These are phyloP conservation scores for Sylvilagus bachmani DNA, from an alignment of 2,113 vertebrate genomes.

Conservation along the genomic window DNA sequence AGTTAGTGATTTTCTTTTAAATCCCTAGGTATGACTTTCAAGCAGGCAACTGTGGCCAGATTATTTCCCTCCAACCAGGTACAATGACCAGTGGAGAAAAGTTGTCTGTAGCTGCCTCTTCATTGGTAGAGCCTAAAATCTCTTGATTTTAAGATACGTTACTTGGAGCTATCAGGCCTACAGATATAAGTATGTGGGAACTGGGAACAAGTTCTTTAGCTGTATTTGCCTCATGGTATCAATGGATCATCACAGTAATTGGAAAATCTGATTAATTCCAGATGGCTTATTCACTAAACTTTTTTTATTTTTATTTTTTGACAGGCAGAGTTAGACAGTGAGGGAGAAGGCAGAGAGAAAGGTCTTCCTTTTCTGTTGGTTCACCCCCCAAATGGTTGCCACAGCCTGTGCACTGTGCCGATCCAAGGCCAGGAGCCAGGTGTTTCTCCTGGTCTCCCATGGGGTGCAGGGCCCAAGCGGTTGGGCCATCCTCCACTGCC, in stretches of 20 bases:
- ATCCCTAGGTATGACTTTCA: not conserved
- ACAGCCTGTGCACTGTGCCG: too few relatives aligned
- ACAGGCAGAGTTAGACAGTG: too few relatives aligned
- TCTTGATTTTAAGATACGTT: conserved; percentile 6
- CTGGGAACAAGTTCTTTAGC: not conserved
- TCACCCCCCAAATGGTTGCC: too few relatives aligned
- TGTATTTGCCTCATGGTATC: not conserved
- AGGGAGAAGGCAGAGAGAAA: too few relatives aligned
- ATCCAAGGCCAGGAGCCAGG: too few relatives aligned
- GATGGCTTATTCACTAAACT: conserved; percentile 38
- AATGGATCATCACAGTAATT: conserved; percentile 45
- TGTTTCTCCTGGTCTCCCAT: too few relatives aligned
- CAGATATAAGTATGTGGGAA: too few relatives aligned
- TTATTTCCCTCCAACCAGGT: not conserved
- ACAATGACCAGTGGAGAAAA: not conserved
- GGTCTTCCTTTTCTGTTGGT: too few relatives aligned
- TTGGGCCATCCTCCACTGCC: too few relatives aligned
- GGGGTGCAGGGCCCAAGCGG: too few relatives aligned
- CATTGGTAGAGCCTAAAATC: not conserved
- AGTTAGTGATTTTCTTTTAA: not conserved
- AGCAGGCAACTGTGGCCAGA: not conserved
- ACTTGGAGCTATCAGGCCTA: not conserved
- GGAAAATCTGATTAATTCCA: conserved; percentile 54
- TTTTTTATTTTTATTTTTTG: too few relatives aligned
- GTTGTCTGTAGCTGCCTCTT: conserved; percentile 10